These are phyloP conservation scores for Aphyosemion australe DNA, from an alignment of 2,113 vertebrate species.

Conservation along the genomic window DNA sequence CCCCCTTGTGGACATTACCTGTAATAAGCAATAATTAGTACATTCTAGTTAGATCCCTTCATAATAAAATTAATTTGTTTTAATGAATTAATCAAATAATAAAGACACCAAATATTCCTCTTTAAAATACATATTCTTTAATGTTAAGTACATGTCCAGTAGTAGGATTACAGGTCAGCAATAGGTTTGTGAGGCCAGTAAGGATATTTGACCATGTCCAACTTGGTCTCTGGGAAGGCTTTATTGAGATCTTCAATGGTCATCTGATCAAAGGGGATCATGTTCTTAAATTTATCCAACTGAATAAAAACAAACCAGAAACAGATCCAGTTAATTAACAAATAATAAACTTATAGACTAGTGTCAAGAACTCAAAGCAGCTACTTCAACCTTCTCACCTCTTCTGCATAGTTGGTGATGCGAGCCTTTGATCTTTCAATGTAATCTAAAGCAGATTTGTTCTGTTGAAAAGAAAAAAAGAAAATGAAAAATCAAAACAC, in stretches of 20 bases:
- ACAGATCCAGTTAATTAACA: not conserved
- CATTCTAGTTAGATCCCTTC: no score
- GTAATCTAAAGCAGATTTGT: slow-evolving; percentile 76
- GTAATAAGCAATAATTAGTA: no score
- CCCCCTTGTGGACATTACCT: slow-evolving; percentile 11
- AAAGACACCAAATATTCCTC: slow-evolving; percentile 6
- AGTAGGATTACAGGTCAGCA: slow-evolving; percentile 81
- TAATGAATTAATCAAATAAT: not conserved
- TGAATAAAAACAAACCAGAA: slow-evolving; percentile 49
- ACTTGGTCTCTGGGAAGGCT: slow-evolving; percentile 87
- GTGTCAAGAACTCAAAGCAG: not conserved
- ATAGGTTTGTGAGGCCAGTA: slow-evolving; percentile 93
- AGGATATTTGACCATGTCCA: slow-evolving; percentile 88
- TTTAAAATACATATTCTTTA: slow-evolving; percentile 72
- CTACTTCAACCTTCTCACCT: slow-evolving; percentile 75
- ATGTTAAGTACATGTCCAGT: slow-evolving; percentile 39
- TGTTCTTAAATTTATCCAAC: slow-evolving; percentile 86
- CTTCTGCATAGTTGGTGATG: slow-evolving; percentile 80
- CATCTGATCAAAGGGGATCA: slow-evolving; percentile 97
- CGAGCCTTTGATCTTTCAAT: slow-evolving; percentile 84
- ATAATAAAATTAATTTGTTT: no score
- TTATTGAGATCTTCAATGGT: slow-evolving; percentile 84
- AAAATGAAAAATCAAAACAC: not conserved
- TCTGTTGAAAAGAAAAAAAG: slow-evolving; percentile 69
- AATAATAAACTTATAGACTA: not conserved